Evolutionary conservation across 2,888 invertebrate genomes (phyloP), one percentile per base, ranked within the genome.

Genomic region (Caenorhabditis sp.): DNA sequence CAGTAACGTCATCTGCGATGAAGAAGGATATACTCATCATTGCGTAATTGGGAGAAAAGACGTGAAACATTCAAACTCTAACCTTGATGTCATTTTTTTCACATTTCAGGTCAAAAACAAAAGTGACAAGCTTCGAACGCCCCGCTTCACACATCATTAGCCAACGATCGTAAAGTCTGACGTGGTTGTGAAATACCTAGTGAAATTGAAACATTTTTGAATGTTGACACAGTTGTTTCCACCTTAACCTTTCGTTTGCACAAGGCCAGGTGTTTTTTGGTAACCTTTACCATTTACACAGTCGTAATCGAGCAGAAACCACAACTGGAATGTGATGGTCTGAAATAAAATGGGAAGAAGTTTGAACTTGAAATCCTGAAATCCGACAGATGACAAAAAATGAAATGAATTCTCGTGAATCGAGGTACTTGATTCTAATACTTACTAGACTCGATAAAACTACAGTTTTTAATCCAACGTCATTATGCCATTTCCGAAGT

Each of bases 11-110:
- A 24, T 31, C 44, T 44, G 7, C 19, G 22, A 49, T 49, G 61
- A 72, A 28, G 38, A 47, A 44, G 54, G 26, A 54, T 38, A 38
- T 24, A 66, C 61, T 59, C 26, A 70, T 63, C 63, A 64, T 70
- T 41, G 31, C 63, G 54, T 66, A 61, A 68, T 69, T 68, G 54
- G 54, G 59, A n/a, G n/a, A 24, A 49, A 59, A 35, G 54, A 54
- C 28, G 38, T 14, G 44, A 66, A 44, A 74, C 38, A 41, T 74
- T 26, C 26, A 22, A n/a, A n/a, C n/a, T 24, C 38, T 64, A 74
- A 63, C 74, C 75, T 44, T 77, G 77, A 77, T 77, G 69, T 77
- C 77, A 77, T 44, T 75, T 54, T 63, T 41, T 47, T 26, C 47
- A 28, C 49, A 44, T 63, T 54, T 38, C 64, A 56, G 22, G 41